Evolutionary conservation across 92 coral and sea anemone species (phyloP).

Genomic region (Siderastrea siderea): DNA sequence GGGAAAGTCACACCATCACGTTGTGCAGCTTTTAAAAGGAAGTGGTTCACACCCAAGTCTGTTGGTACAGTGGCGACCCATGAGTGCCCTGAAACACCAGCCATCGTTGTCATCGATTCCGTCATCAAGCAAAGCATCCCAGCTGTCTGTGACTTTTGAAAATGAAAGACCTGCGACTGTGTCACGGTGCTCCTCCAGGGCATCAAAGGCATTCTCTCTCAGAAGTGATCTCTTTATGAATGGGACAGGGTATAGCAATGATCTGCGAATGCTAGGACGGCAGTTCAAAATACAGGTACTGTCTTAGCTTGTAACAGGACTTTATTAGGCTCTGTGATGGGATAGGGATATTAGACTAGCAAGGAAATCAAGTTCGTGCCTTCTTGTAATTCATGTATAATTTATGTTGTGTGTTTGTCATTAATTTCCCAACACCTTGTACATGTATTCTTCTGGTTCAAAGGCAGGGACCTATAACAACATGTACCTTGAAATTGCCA

Average conservation of each 20-base stretch:
- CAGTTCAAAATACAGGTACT: slow-evolving; percentile 80
- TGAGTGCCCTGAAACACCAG: slow-evolving; percentile 74
- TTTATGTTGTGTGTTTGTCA: too few species aligned
- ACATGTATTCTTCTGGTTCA: too few species aligned
- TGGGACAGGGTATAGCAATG: slow-evolving; percentile 50
- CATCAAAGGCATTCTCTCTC: slow-evolving; percentile 61
- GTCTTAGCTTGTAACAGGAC: neutral
- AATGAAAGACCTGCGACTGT: slow-evolving; percentile 46
- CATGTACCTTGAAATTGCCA: too few species aligned
- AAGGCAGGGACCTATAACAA: too few species aligned
- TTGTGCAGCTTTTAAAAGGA: slow-evolving; percentile 85
- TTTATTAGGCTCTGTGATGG: too few species aligned
- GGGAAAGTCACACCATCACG: slow-evolving; percentile 82
- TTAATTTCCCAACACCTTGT: too few species aligned
- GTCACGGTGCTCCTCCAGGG: slow-evolving; percentile 55
- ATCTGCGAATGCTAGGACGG: slow-evolving; percentile 69
- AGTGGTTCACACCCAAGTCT: slow-evolving; percentile 89
- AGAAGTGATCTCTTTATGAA: slow-evolving; percentile 71
- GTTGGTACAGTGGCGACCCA: slow-evolving; percentile 91
- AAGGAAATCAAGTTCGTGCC: too few species aligned
- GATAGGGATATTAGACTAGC: too few species aligned
- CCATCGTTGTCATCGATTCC: slow-evolving; percentile 75
- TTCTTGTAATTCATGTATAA: too few species aligned
- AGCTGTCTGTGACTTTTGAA: slow-evolving; percentile 85
- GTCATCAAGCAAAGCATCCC: slow-evolving; percentile 60